A percentile compares a stretch with the other conserved stretches of the same genome.
Conservation (phyloP, 2,113 vertebrate genomes). For the Anarrhichthys ocellatus region DNA sequence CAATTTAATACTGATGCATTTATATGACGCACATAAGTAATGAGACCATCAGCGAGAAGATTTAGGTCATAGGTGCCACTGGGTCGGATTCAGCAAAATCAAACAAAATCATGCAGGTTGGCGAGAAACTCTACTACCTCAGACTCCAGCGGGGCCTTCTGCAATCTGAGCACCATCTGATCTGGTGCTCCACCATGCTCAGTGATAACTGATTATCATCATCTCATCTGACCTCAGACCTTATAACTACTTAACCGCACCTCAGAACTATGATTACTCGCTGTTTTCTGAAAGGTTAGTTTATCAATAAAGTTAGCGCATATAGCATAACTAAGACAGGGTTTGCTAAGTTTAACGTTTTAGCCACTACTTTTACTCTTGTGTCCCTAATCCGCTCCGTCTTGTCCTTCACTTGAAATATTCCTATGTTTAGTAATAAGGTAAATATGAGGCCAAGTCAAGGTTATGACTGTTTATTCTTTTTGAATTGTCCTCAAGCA, state of each 20-base stretch:
- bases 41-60: too few species aligned
- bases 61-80: too few species aligned
- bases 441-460: neutral
- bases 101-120: too few species aligned
- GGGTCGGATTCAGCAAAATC: too few species aligned
- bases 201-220: neutral
- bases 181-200: neutral
- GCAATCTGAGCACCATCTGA: neutral
- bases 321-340: neutral
- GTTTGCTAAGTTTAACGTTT: neutral
- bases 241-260: neutral
- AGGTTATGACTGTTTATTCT: neutral
- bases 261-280: neutral
- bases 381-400: neutral
- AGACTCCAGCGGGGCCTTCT: too few species aligned
- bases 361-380: neutral
- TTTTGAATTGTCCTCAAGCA: neutral
- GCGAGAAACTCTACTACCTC: too few species aligned
- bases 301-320: neutral
- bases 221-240: neutral
- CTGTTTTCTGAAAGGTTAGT: neutral
- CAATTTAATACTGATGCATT: neutral
- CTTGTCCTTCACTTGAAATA: slow-evolving; percentile 5
- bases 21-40: neutral
- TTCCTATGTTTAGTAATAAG: neutral